phyloP scores from a whole-genome alignment of 1,140 invertebrate genomes.

The Saccostrea cuccullata region DNA sequence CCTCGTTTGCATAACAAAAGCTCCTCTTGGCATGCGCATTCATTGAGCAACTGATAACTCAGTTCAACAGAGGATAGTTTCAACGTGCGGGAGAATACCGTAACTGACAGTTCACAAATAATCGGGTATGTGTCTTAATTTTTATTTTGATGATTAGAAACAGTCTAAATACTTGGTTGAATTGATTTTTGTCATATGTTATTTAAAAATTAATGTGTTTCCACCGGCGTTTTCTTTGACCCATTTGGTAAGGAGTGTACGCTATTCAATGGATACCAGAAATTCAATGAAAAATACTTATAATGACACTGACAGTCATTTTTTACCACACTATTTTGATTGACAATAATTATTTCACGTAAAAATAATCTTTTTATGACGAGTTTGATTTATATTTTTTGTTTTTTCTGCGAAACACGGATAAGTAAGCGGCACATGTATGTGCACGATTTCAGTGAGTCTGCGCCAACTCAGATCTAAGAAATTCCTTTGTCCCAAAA shows the following conservation, averaged over 20 bases:
- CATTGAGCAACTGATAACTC: conserved; percentile 64
- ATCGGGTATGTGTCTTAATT: conserved; percentile 37
- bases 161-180: neutral
- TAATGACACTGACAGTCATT: neutral
- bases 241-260: conserved; percentile 40
- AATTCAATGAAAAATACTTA: conserved; percentile 30
- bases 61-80: conserved; percentile 52
- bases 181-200: neutral
- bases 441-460: conserved; percentile 58
- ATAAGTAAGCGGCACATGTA: conserved; percentile 52
- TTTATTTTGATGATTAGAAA: conserved; percentile 3
- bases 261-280: conserved; percentile 11
- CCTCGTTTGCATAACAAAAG: conserved; percentile 48
- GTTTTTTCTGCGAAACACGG: conserved; percentile 24
- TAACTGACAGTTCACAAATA: conserved; percentile 47
- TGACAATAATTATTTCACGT: conserved; percentile 9
- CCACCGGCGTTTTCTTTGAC: neutral
- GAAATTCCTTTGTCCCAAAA: conserved; percentile 65
- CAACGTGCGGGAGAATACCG: conserved; percentile 39
- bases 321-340: neutral
- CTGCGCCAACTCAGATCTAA: conserved; percentile 54
- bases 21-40: conserved; percentile 64
- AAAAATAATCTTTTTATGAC: neutral
- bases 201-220: conserved; percentile 72
- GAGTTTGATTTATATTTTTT: conserved; percentile 37